These are phyloP conservation scores for Andinoacara biseriatus DNA, from an alignment of 2,113 vertebrate genomes.

Conservation along the genomic window DNA sequence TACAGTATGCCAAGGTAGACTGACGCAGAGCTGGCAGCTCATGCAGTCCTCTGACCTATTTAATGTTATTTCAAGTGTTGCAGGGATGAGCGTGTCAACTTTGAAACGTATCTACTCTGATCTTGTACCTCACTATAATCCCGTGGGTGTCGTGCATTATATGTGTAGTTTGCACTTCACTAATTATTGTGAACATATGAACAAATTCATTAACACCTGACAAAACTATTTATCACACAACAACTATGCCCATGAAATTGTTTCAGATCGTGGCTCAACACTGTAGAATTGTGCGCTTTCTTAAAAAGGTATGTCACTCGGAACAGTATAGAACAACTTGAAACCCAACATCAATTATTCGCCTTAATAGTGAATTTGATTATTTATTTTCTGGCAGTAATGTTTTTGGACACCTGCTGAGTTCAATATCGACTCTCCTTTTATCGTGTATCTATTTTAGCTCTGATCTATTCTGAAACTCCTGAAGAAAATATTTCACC, in stretches of 20 bases:
- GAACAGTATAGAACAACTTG: background rate
- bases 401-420: constrained; percentile 4
- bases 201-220: background rate
- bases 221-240: background rate
- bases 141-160: background rate
- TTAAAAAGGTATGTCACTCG: background rate
- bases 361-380: constrained; percentile 1
- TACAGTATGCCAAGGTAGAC: constrained; percentile 26
- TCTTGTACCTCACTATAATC: constrained; percentile 10
- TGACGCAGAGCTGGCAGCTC: constrained; percentile 22
- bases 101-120: constrained; percentile 22
- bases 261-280: background rate
- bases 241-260: background rate
- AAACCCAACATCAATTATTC: background rate
- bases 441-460: background rate
- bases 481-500: background rate
- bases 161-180: constrained; percentile 4
- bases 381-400: background rate
- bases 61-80: constrained; percentile 40
- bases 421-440: background rate
- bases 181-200: background rate
- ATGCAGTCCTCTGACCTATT: background rate
- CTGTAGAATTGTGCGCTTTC: background rate
- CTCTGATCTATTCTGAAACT: background rate
- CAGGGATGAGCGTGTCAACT: constrained; percentile 20